Conservation (phyloP, 2,888 invertebrate species). For the Dryobota labecula region DNA sequence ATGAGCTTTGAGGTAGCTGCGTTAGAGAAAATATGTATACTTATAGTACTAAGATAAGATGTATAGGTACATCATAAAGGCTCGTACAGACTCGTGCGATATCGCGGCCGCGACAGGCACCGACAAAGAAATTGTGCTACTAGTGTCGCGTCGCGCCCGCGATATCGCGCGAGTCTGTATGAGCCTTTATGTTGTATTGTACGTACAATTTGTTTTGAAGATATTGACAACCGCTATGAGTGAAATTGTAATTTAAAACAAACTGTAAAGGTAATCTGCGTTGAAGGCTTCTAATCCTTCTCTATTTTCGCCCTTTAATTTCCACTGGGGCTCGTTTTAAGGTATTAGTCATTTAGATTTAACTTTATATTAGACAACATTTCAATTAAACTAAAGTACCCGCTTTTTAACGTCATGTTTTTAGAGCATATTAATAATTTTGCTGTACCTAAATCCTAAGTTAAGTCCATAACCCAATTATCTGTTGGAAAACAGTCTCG, state of each 20-base stretch:
- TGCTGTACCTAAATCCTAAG: background rate
- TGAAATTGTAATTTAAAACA: slow-evolving; percentile 10
- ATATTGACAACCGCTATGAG: background rate
- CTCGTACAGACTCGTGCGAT: no score
- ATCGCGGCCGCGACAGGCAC: no score
- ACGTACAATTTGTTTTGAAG: background rate
- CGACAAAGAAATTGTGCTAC: no score
- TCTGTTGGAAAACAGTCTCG: background rate
- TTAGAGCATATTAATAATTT: background rate
- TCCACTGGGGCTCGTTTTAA: slow-evolving; percentile 17
- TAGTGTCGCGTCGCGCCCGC: no score
- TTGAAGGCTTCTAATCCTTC: slow-evolving; percentile 15
- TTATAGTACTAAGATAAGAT: background rate
- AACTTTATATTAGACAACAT: background rate
- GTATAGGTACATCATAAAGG: no score
- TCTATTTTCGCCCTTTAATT: slow-evolving; percentile 24
- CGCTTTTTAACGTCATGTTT: background rate
- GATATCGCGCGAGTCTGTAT: no score
- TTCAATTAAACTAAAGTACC: background rate
- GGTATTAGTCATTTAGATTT: background rate
- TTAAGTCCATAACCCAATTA: background rate
- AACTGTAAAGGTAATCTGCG: slow-evolving; percentile 11
- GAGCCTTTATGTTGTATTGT: no score
- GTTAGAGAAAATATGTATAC: no score
- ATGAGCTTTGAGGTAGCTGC: background rate